phyloP scores from a whole-genome alignment of 2,113 vertebrate genomes.

The Rhipidura dahli region DNA sequence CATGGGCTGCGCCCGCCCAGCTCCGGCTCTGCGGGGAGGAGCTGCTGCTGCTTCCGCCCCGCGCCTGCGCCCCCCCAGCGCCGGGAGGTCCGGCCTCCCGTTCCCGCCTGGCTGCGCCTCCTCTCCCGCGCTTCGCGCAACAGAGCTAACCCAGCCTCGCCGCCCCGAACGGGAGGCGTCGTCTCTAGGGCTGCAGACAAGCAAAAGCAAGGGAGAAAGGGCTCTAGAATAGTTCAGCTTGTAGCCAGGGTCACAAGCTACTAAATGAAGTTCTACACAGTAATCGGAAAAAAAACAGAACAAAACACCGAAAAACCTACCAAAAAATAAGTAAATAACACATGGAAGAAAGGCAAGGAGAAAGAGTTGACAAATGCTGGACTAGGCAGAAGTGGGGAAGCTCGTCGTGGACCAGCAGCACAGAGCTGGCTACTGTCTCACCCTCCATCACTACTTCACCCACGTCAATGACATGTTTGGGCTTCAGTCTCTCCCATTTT shows the following conservation, averaged over 20 bases:
- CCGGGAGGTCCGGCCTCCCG: accelerated
- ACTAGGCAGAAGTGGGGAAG: not conserved
- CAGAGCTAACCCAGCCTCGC: accelerated
- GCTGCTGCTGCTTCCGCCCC: not conserved
- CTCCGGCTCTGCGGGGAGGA: not conserved
- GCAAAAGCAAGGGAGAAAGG: not conserved
- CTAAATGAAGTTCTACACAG: not conserved
- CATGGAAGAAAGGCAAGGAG: not conserved
- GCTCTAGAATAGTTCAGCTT: no score
- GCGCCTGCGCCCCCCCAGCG: not conserved
- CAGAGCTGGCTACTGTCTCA: not conserved
- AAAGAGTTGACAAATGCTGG: not conserved
- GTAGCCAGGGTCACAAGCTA: not conserved
- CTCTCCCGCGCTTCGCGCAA: accelerated
- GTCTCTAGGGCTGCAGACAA: not conserved
- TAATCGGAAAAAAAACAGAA: not conserved
- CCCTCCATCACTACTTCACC: accelerated
- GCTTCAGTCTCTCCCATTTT: not conserved
- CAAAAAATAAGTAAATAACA: not conserved
- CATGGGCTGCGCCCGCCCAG: not conserved
- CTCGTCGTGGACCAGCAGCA: not conserved
- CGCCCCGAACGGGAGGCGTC: accelerated
- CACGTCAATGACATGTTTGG: accelerated
- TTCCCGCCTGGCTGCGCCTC: accelerated
- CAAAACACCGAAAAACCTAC: not conserved